Conservation (phyloP, 2,797 vertebrate species). For the Sitta carolinensis region DNA sequence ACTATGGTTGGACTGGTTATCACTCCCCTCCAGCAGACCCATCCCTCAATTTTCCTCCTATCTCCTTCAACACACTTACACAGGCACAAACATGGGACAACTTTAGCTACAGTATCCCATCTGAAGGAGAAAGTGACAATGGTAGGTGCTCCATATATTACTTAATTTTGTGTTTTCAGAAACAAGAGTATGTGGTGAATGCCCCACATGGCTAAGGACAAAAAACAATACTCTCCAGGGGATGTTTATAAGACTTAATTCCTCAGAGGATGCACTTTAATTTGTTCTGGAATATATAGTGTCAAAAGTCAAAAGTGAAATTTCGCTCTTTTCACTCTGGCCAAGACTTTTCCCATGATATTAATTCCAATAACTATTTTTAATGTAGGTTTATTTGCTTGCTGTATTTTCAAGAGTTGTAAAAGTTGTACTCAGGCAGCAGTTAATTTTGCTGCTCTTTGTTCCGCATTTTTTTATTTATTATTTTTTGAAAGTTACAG, state of each 20-base stretch:
- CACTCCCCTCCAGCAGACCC: conserved; percentile 80
- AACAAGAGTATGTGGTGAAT: not conserved
- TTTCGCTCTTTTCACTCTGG: not conserved
- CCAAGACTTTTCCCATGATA: not conserved
- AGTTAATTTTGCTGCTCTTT: not conserved
- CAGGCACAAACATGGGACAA: conserved; percentile 89
- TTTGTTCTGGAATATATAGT: not conserved
- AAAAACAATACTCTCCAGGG: not conserved
- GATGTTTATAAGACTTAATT: not conserved
- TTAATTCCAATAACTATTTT: not conserved
- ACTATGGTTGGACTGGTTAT: conserved; percentile 72
- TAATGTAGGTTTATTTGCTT: not conserved
- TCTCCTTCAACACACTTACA: conserved; percentile 88
- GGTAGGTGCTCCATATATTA: conserved; percentile 84
- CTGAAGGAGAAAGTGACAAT: conserved; percentile 85
- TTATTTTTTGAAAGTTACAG: not conserved
- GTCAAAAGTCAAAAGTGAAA: not conserved
- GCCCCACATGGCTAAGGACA: not conserved
- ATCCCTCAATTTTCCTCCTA: conserved; percentile 87
- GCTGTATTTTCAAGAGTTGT: not conserved
- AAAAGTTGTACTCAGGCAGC: not conserved
- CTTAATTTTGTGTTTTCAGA: conserved; percentile 46
- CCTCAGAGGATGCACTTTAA: not conserved
- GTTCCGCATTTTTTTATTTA: not conserved
- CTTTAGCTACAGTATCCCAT: conserved; percentile 85